These are phyloP conservation scores for pig (Sus scrofa) DNA, from an alignment of 2,113 vertebrate species.

Conservation along the genomic window T2T-Sscrofa CM000814.6:20072501-20073000, in stretches of 20 bases:
- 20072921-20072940: not conserved
- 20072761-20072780: not conserved
- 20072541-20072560: not conserved
- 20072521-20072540: not conserved
- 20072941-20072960: not conserved
- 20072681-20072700: not conserved
- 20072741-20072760: not conserved
- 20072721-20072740: not conserved
- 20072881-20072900: not conserved
- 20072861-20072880: not conserved
- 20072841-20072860: not conserved
- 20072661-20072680: not conserved
- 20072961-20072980: not conserved
- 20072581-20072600: not conserved
- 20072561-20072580: not conserved
- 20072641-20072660: not conserved
- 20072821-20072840: not conserved
- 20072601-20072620: not conserved
- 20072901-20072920: not conserved
- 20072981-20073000: not conserved
- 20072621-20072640: not conserved
- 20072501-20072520: not conserved
- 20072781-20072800: not conserved
- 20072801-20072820: not conserved
- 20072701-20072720: not conserved